A percentile compares a stretch with the other conserved stretches of the same genome.
Conservation (phyloP, 2,797 vertebrate species). For the Pampus argenteus region DNA sequence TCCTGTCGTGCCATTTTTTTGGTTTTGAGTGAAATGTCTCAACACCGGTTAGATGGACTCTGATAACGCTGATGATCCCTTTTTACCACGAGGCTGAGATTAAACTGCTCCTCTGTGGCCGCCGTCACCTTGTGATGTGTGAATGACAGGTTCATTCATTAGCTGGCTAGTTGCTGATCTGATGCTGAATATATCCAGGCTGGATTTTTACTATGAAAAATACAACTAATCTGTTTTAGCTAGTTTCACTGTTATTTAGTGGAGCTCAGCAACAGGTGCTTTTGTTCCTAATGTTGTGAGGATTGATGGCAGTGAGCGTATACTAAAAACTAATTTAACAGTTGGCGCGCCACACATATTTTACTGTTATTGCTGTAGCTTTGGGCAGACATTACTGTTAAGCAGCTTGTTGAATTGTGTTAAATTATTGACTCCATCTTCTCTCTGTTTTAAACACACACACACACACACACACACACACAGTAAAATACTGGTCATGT, state of each 20-base stretch:
- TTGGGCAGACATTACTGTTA: conserved; percentile 35
- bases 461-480: background rate
- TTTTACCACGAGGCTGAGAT: too few relatives aligned
- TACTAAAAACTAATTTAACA: conserved; percentile 3
- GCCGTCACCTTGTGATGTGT: background rate
- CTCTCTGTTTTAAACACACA: conserved; percentile 14
- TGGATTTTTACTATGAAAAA: background rate
- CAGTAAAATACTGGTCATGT: background rate
- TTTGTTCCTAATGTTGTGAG: background rate
- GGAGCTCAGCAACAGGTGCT: background rate
- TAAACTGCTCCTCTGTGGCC: background rate
- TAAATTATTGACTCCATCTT: conserved; percentile 20
- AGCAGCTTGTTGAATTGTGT: conserved; percentile 32
- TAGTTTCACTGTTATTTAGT: background rate
- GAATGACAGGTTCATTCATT: background rate
- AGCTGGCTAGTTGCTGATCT: background rate
- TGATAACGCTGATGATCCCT: too few relatives aligned
- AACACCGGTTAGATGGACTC: too few relatives aligned
- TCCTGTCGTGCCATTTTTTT: too few relatives aligned
- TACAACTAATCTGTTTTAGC: too few relatives aligned
- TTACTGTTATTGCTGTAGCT: conserved; percentile 49
- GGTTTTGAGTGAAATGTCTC: too few relatives aligned
- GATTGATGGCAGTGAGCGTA: background rate
- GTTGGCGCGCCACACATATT: background rate
- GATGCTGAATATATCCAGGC: background rate